Percentiles rank a stretch among this genome's conserved stretches.
phyloP scores from a whole-genome alignment of 2,113 vertebrate genomes.

The Chaetops frenatus region DNA sequence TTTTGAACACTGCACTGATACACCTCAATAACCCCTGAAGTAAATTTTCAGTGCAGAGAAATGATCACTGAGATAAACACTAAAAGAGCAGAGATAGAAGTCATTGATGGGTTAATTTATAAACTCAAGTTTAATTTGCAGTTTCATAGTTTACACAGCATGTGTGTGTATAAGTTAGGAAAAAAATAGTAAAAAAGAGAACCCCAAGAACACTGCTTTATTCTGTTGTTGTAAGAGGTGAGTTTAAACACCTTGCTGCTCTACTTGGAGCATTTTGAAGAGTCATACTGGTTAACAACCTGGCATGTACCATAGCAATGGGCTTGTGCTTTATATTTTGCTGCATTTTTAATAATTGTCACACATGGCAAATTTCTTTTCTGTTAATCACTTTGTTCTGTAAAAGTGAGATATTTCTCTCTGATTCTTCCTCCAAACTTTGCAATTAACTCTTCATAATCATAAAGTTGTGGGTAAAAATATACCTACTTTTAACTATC shows the following conservation, averaged over 20 bases:
- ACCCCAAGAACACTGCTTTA: neutral
- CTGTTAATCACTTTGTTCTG: neutral
- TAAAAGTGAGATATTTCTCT: neutral
- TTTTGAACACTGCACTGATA: neutral
- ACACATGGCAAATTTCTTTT: neutral
- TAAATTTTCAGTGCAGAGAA: conserved; percentile 24
- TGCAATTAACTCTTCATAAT: neutral
- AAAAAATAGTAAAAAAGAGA: neutral
- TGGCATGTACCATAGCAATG: neutral
- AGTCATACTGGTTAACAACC: neutral
- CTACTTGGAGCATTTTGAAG: neutral
- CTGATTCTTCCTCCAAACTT: neutral
- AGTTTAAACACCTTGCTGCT: neutral
- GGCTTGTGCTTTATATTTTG: neutral
- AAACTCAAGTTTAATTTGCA: neutral
- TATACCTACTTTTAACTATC: neutral
- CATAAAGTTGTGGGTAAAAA: neutral
- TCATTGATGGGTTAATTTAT: conserved; percentile 7
- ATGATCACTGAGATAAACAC: neutral
- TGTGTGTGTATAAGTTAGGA: neutral
- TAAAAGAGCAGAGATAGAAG: neutral
- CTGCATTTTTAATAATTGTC: neutral
- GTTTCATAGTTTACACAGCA: neutral
- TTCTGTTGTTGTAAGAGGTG: neutral
- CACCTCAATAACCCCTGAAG: neutral